Evolutionary conservation across 2,113 vertebrate species (phyloP), one percentile per base, ranked within the genome.

Genomic region (Chinchilla lanigera): DNA sequence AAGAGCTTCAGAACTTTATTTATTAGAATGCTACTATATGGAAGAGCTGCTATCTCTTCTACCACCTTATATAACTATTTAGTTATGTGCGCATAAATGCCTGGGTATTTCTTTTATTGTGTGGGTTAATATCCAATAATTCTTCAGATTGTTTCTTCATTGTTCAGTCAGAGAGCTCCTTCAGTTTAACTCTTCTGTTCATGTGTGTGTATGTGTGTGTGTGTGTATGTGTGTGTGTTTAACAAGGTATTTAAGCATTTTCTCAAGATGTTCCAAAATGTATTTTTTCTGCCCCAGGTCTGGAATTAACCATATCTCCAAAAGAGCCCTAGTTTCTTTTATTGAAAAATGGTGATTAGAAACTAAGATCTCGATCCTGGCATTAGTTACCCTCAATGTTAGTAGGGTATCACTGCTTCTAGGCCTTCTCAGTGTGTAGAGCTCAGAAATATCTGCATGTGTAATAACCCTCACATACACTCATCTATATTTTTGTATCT

Each of bases 271-370:
- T 81, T 87, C 28, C 35, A 93, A 33, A 87, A 61, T 92, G 1
- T 86, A 56, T 86, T 95, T 93, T 89, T 28, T 26, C 26, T 89
- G 41, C 10, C n/a, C 54, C 26, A 50, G 17, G 80, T 88, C 65
- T 92, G 50, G 4, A 95, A 78, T 96, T 81, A 89, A 41, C 58
- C 63, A 50, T n/a, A 50, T 91, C 17, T 95, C 77, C 56, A 75
- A 89, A 89, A 16, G 84, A 97, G 10, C 28, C 56, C 61, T 96
- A 17, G 9, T 67, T 94, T 89, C 47, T 65, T 94, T 63, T 81
- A 58, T 61, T 94, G 71, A 63, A 93, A 94, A 96, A 80, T 93
- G 30, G 58, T 91, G 35, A 86, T 97, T 97, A 97, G 83, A 95
- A 95, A 86, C 71, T 71, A 77, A 92, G 47, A 91, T 91, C 30